Conservation (phyloP, 2,888 invertebrate species). For the Conus canariensis region DNA sequence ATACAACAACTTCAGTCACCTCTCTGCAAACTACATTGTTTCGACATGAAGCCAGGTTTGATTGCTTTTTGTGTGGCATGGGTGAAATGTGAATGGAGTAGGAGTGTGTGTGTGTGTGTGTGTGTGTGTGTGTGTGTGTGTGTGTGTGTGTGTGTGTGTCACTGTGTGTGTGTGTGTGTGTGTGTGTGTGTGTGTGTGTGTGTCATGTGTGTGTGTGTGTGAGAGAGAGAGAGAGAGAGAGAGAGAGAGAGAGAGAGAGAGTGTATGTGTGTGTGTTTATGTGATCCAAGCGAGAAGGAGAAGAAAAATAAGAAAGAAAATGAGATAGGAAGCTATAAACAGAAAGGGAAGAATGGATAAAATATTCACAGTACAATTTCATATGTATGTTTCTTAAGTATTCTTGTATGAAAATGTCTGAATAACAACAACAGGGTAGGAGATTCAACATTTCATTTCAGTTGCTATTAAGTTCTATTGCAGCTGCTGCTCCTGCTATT, state of each 20-base stretch:
- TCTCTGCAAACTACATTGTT: conserved; percentile 92
- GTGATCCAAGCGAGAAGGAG: background rate
- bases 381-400: background rate
- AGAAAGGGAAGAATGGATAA: background rate
- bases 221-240: too few relatives aligned
- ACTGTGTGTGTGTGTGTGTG: too few relatives aligned
- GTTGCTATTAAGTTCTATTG: too few relatives aligned
- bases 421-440: too few relatives aligned
- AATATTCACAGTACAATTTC: background rate
- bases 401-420: background rate
- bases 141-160: too few relatives aligned
- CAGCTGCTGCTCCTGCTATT: too few relatives aligned
- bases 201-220: background rate
- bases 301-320: too few relatives aligned
- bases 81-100: background rate
- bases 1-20: conserved; percentile 89
- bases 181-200: too few relatives aligned
- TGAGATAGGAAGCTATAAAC: too few relatives aligned
- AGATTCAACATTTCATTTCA: too few relatives aligned
- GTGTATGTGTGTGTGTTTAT: background rate
- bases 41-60: conserved; percentile 84
- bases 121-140: too few relatives aligned
- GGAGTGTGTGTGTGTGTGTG: background rate
- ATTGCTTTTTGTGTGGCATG: background rate
- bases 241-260: conserved; percentile 86